Conservation (phyloP, 2,888 invertebrate genomes). For the Oligia latruncula region DNA sequence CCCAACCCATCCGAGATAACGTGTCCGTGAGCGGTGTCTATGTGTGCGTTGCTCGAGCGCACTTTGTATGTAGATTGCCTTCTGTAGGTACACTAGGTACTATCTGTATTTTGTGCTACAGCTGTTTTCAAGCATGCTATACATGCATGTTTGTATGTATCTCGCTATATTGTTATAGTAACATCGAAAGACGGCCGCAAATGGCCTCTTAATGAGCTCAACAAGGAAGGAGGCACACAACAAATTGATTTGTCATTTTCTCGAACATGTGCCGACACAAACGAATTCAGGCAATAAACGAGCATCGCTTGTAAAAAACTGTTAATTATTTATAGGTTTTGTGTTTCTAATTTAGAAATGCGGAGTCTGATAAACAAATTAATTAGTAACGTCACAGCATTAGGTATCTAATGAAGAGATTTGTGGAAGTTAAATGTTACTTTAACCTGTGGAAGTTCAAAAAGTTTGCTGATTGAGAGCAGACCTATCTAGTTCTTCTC, state of each 20-base stretch:
- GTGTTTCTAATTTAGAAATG: conserved; percentile 41
- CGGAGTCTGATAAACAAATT: conserved; percentile 10
- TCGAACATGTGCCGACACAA: conserved; percentile 71
- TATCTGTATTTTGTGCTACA: conserved; percentile 2
- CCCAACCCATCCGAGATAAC: no score
- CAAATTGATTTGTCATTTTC: conserved; percentile 76
- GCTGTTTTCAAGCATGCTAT: conserved; percentile 26
- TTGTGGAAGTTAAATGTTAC: not conserved
- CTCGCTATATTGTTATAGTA: conserved; percentile 47
- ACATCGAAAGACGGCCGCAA: conserved; percentile 59
- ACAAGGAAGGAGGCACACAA: conserved; percentile 79
- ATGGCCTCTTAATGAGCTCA: conserved; percentile 82
- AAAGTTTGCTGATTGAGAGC: not conserved
- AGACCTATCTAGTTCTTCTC: not conserved
- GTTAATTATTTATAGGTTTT: conserved; percentile 40
- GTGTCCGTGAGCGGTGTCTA: no score
- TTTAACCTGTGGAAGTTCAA: not conserved
- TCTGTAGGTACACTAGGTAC: no score
- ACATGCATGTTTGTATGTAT: conserved; percentile 17
- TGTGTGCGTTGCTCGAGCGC: no score
- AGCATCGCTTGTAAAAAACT: conserved; percentile 27
- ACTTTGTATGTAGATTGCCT: no score
- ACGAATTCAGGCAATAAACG: conserved; percentile 60
- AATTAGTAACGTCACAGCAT: not conserved
- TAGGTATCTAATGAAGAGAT: not conserved